phyloP scores from a whole-genome alignment of 1,140 invertebrate species.

The Phymastichus coffea region DNA sequence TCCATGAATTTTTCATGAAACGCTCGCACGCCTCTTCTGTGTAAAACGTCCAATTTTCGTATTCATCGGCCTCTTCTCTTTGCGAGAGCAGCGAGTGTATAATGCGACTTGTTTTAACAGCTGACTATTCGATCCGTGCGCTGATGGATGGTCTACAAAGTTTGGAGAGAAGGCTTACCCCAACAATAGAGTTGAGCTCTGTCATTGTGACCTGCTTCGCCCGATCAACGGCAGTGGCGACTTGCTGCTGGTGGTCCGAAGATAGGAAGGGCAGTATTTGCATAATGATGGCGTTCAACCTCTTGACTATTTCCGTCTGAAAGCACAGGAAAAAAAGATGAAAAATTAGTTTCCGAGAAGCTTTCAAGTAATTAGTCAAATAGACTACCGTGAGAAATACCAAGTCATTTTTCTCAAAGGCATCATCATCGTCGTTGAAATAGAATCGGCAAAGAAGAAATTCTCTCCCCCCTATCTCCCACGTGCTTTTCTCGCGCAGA shows the following conservation, averaged over 20 bases:
- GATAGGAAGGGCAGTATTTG: slow-evolving; percentile 90
- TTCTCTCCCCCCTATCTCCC: too few relatives aligned
- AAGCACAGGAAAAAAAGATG: slow-evolving; percentile 45
- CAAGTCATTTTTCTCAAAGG: too few relatives aligned
- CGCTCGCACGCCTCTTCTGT: neutral
- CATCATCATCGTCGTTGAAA: too few relatives aligned
- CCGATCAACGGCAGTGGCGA: slow-evolving; percentile 87
- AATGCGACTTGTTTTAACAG: neutral
- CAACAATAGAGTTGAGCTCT: slow-evolving; percentile 86
- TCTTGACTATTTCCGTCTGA: slow-evolving; percentile 92
- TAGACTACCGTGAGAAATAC: too few relatives aligned
- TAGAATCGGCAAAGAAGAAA: too few relatives aligned
- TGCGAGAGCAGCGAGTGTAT: neutral
- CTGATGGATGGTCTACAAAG: too few relatives aligned
- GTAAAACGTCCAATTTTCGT: slow-evolving; percentile 7
- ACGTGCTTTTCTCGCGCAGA: too few relatives aligned
- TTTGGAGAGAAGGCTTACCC: too few relatives aligned
- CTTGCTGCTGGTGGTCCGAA: slow-evolving; percentile 93
- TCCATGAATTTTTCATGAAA: slow-evolving; percentile 28
- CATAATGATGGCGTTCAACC: slow-evolving; percentile 85
- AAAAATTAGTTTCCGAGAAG: too few relatives aligned
- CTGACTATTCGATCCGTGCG: neutral
- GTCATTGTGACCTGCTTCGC: slow-evolving; percentile 96
- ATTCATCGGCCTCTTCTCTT: too few relatives aligned
- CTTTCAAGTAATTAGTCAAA: too few relatives aligned